These are phyloP conservation scores for Rhombomys opimus DNA, from an alignment of 2,113 vertebrate genomes.

Conservation along the genomic window DNA sequence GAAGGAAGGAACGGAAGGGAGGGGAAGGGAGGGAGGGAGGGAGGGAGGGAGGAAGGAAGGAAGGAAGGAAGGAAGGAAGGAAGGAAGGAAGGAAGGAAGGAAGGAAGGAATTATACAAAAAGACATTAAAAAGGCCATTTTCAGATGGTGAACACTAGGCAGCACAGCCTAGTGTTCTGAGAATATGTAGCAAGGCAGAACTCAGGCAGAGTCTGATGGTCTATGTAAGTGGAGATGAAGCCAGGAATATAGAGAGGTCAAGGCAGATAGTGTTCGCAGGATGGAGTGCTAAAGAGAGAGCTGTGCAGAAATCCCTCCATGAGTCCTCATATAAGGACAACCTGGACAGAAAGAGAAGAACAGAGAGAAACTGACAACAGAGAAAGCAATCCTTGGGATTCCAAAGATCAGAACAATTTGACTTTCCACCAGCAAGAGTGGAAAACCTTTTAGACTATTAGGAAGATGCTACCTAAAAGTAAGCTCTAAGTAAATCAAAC, in stretches of 20 bases:
- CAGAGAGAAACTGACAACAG: neutral
- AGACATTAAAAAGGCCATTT: neutral
- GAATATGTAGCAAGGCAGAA: neutral
- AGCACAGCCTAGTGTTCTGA: neutral
- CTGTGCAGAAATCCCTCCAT: neutral
- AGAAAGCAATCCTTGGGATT: neutral
- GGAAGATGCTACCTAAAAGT: slow-evolving; percentile 25
- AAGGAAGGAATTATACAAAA: neutral
- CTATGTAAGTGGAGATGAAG: neutral
- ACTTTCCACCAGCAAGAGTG: neutral
- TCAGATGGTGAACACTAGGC: neutral
- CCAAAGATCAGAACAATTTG: neutral
- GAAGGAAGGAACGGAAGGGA: too few relatives aligned
- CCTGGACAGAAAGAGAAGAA: neutral
- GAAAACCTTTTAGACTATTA: neutral
- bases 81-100: too few relatives aligned
- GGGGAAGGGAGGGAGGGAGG: neutral
- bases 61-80: too few relatives aligned
- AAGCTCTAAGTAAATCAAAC: neutral
- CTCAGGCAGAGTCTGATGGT: neutral
- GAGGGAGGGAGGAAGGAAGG: too few relatives aligned
- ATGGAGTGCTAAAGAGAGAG: neutral
- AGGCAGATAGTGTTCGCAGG: too few relatives aligned
- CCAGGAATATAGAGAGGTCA: too few relatives aligned
- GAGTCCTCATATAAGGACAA: neutral